Evolutionary conservation across 2,113 vertebrate species (phyloP), one percentile per base, ranked within the genome.

Genomic region (Cephalopterus ornatus): DNA sequence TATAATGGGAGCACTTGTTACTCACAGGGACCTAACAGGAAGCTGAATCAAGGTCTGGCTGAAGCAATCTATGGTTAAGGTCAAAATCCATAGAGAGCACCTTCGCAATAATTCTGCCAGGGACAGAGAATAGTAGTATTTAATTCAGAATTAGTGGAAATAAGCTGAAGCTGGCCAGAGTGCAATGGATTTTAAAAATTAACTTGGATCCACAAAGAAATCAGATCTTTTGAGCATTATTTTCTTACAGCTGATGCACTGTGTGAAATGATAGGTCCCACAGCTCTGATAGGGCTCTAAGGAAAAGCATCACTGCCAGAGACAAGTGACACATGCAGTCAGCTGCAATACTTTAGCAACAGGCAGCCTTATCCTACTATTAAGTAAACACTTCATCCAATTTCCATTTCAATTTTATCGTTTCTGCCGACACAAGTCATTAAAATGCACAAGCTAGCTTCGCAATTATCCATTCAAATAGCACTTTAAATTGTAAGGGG

Each of bases 391-490:
- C 95, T 95, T 96, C 77, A 75, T 55, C 85, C 95, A 75, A 95
- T 92, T 97, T 96, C 94, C 89, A 85, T 97, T 96, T 96, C 92
- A 91, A 94, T 95, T 94, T 96, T 94, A 61, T 93, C 95, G 17
- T 30, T 17, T 77, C 93, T 97, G 94, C 83, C 2, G 90, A 92
- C 58, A 89, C 73, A 95, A 93, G 33, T 80, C 88, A 89, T 92
- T 89, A 78, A 94, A 85, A 94, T 87, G 85, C 81, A 72, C 37
- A 37, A 72, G 59, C 78, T 93, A 85, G 65, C 71, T 83, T 96
- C 3, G 12, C 72, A 95, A 97, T 97, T 96, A 94, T 96, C 96
- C 96, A 95, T 94, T 96, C 96, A 97, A 95, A 96, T 92, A 72
- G 44, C 50, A 46, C 68, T 96, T 81, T 16, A 81, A 96, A 97